Evolutionary conservation across 2,888 invertebrate genomes (phyloP).

Genomic region (Dendrolimus pini): DNA sequence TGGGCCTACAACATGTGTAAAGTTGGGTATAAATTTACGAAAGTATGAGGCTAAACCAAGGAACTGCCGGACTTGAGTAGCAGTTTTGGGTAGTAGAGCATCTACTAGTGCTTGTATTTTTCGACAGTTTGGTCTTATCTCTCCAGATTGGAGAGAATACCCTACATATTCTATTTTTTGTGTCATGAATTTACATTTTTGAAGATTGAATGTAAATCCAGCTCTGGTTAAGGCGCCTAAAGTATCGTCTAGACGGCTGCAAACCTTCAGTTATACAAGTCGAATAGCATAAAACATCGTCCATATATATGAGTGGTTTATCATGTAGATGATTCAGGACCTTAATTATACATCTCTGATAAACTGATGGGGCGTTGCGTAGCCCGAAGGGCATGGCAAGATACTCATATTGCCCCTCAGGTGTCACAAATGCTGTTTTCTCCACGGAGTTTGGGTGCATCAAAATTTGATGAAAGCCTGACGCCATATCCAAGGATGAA

Average conservation of each 20-base stretch:
- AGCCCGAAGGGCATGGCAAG: conserved; percentile 20
- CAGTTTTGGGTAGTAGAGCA: conserved; percentile 4
- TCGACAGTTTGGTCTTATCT: conserved; percentile 15
- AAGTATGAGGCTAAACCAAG: too few species aligned
- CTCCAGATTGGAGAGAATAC: conserved; percentile 10
- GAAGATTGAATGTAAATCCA: conserved; percentile 18
- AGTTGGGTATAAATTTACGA: too few species aligned
- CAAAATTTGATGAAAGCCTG: conserved; percentile 22
- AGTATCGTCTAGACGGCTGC: conserved; percentile 8
- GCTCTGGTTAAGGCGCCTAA: conserved; percentile 11
- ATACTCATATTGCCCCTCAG: too few species aligned
- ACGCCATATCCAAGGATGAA: conserved; percentile 18
- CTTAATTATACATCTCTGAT: conserved; percentile 14
- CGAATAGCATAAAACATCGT: conserved; percentile 14
- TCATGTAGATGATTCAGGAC: conserved; percentile 11
- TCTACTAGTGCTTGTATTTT: conserved; percentile 17
- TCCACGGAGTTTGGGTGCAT: conserved; percentile 14
- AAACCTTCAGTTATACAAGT: conserved; percentile 10
- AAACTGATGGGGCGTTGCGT: conserved; percentile 16
- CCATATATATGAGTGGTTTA: conserved; percentile 14
- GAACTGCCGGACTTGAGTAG: neutral
- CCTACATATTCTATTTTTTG: conserved; percentile 17
- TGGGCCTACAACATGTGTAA: too few species aligned
- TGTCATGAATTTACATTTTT: conserved; percentile 19
- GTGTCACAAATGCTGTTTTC: conserved; percentile 13